Percentiles rank a stretch among this genome's conserved stretches.
phyloP scores from a whole-genome alignment of 2,888 invertebrate genomes.

The Campoplex capitator region DNA sequence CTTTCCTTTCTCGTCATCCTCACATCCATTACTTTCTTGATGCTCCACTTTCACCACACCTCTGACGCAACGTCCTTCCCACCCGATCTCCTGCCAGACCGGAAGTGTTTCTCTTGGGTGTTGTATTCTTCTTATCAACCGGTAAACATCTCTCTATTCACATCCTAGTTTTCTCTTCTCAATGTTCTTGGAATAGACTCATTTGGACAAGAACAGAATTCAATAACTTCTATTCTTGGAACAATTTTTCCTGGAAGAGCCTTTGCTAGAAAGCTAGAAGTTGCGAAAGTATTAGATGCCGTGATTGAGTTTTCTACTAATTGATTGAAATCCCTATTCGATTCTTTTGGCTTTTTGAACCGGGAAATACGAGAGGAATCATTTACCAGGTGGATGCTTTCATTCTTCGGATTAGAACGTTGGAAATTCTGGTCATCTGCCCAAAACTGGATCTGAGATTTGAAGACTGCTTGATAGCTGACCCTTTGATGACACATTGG shows the following conservation, averaged over 20 bases:
- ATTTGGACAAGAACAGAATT: slow-evolving; percentile 19
- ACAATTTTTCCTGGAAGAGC: background rate
- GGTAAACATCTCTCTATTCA: slow-evolving; percentile 13
- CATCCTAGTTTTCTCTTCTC: slow-evolving; percentile 23
- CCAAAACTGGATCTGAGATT: background rate
- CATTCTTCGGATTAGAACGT: slow-evolving; percentile 3
- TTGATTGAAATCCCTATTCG: slow-evolving; percentile 15
- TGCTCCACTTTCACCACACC: slow-evolving; percentile 46
- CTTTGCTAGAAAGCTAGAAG: background rate
- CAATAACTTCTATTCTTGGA: background rate
- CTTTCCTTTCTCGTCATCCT: background rate
- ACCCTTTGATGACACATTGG: slow-evolving; percentile 13
- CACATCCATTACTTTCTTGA: slow-evolving; percentile 12
- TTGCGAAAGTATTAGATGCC: background rate
- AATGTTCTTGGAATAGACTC: slow-evolving; percentile 29
- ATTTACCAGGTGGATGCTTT: background rate
- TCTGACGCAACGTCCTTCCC: slow-evolving; percentile 20
- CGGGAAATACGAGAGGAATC: background rate
- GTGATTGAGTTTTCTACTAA: background rate
- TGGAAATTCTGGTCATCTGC: slow-evolving; percentile 21
- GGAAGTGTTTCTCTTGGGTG: slow-evolving; percentile 44
- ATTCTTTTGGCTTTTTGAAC: slow-evolving; percentile 1
- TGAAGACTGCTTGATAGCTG: background rate
- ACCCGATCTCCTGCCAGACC: background rate
- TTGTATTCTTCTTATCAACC: slow-evolving; percentile 48